Base-by-base conservation (phyloP, 1,140 invertebrate species). In the Lasioglossum baleicum region DNA sequence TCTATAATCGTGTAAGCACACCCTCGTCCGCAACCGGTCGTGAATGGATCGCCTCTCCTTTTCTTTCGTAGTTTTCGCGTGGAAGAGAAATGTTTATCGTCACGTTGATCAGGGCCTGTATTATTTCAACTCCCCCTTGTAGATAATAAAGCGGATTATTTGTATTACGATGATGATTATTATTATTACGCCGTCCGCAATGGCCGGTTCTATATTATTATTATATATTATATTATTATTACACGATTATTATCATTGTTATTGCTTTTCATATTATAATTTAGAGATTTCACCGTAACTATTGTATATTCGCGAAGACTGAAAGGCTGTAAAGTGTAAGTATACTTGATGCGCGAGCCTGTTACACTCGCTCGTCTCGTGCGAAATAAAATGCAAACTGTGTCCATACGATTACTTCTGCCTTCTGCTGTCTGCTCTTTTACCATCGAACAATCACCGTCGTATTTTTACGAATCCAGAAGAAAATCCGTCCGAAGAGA, bases 301-400 rank as follows among this genome's bases (percentile, higher is more conserved):
- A 91, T 89, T 92, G 89, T 92, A 92, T 91, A 92, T 92, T 92
- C 88, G 89, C 90, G 85, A 92, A 92, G 92, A 92, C 92, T 92
- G 92, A 92, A 92, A 90, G 88, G 90, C 90, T 92, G 90, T 91
- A 92, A 92, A 91, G 63, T 90, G 90, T 83, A 88, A 92, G 60
- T 91, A 92, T 11, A 81, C 86, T 88, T 85, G 82, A 87, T 83
- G 80, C 83, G 84, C 75, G 85, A 80, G 86, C 83, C 81, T 82
- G 73, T 53, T 75, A 77, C 65, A 73, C 60, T 73, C 79, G 80
- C n/a, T n/a, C n/a, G n/a, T n/a, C 81, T 85, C 74, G 82, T 79
- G 85, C 81, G 51, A 85, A 87, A 89, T 83, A n/a, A 89, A 90
- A 90, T 76, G 83, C 87, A 88, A 88, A 86, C 75, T 90, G 86